Base-by-base conservation (phyloP, 2,797 vertebrate species). In the Ctenochaetus hawaiiensis region DNA sequence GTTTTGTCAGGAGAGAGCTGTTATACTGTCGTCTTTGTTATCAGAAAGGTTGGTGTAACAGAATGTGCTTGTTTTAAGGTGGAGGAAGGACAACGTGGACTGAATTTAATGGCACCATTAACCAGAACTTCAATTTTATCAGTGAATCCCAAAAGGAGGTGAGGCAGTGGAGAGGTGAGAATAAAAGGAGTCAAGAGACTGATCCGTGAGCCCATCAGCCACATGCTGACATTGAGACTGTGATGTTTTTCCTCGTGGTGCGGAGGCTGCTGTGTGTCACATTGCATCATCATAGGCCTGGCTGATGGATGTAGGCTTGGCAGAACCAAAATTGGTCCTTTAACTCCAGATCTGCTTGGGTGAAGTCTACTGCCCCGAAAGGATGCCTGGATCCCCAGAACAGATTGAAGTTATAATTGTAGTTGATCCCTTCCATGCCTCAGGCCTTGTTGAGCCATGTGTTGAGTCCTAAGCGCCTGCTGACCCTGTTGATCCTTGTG, bases 141-240 rank as follows among this genome's bases (percentile, higher is more conserved):
- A 51, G 13, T 56, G 10, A 49, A 61, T 61, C 20, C 18, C 22
- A 34, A 57, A 48, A 62, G 23, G 49, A 12, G 20, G 57, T 43
- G 18, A 72, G 34, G 48, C 20, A 26, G 7, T 3, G 41, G 48
- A 26, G 34, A 34, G 20, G 39, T 9, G 39, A 41, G 20, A 59
- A 39, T 13, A 62, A 58, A n/a, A 18, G 44, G 41, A 53, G 23
- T 59, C 30, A 67, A 13, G 20, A 41, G 39, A 54, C 30, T 47
- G 68, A 72, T 56, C 49, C 30, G 48, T 63, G 23, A 73, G 58
- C 51, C 44, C 23, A 26, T 67, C 73, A n/a, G 44, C 57, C 72
- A 44, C 43, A 54, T 2, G 20, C 30, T 72, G 49, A 56, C 75
- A 56, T 18, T n/a, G 34, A 70, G 20, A 34, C 56, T 49, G 45